phyloP scores from a whole-genome alignment of 2,888 invertebrate species.

The Tromatobia lineatoria region DNA sequence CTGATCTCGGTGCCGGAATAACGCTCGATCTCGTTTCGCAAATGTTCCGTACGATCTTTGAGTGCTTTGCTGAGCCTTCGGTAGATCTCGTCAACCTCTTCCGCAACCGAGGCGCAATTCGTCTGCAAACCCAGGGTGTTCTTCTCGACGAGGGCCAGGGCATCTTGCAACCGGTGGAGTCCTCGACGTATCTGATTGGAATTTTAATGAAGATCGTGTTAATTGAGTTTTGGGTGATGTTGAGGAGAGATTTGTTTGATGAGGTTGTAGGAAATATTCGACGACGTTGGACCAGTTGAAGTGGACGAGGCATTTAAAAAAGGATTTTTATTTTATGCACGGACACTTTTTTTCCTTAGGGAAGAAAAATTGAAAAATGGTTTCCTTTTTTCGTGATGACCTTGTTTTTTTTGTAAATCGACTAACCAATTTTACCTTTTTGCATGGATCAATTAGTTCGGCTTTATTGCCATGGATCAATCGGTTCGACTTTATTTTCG shows the following conservation, averaged over 20 bases:
- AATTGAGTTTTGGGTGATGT: constrained; percentile 10
- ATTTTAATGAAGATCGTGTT: constrained; percentile 10
- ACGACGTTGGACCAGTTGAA: no score
- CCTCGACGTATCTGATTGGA: constrained; percentile 90
- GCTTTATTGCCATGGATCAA: no score
- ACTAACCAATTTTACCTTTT: no score
- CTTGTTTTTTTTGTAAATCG: no score
- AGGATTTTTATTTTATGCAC: no score
- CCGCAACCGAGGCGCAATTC: constrained; percentile 95
- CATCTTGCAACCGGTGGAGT: constrained; percentile 95
- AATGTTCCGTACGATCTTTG: constrained; percentile 95
- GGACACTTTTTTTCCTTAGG: no score
- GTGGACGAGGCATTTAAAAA: not conserved
- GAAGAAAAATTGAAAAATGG: no score
- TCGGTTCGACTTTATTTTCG: no score
- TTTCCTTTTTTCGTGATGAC: no score
- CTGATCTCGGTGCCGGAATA: constrained; percentile 96
- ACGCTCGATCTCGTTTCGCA: constrained; percentile 96
- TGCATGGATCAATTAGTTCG: no score
- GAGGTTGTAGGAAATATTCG: no score
- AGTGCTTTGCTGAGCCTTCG: constrained; percentile 94
- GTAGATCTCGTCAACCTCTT: constrained; percentile 97
- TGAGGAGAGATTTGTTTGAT: no score
- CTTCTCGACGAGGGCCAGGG: constrained; percentile 93
- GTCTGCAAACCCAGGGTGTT: constrained; percentile 95